A percentile compares a stretch with the other conserved stretches of the same genome.
phyloP scores from a whole-genome alignment of 1,140 invertebrate species.

The Glossosoma conforme region DNA sequence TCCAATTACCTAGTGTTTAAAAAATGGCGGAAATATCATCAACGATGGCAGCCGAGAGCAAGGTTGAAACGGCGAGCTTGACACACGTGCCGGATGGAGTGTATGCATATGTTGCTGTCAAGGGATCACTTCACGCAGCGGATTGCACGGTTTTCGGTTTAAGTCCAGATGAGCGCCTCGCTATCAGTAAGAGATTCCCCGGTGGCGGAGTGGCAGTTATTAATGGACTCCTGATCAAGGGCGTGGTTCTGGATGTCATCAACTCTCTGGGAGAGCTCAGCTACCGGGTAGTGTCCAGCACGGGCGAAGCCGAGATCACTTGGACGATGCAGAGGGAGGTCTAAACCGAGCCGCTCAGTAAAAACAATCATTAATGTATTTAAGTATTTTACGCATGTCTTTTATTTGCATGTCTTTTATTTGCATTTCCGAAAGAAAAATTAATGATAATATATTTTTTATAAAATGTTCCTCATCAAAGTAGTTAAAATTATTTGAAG shows the following conservation, averaged over 20 bases:
- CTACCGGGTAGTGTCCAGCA: conserved; percentile 69
- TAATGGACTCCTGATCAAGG: conserved; percentile 66
- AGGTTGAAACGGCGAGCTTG: neutral
- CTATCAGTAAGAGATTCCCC: conserved; percentile 62
- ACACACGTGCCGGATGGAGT: conserved; percentile 45
- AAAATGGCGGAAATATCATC: conserved; percentile 1
- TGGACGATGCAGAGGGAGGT: conserved; percentile 77
- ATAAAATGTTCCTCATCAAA: conserved; percentile 6
- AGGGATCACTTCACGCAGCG: conserved; percentile 66
- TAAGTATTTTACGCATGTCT: too few relatives aligned
- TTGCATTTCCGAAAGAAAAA: too few relatives aligned
- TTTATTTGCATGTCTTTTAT: too few relatives aligned
- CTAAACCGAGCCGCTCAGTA: conserved; percentile 36
- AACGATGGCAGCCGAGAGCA: conserved; percentile 9
- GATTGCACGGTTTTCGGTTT: conserved; percentile 72
- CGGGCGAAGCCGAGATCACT: conserved; percentile 71
- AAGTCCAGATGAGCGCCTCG: conserved; percentile 59
- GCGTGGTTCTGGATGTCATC: conserved; percentile 58
- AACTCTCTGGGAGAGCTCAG: conserved; percentile 70
- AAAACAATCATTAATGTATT: too few relatives aligned
- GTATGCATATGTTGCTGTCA: conserved; percentile 66
- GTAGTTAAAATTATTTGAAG: conserved; percentile 1
- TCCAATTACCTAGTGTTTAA: too few relatives aligned
- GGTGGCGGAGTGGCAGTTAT: conserved; percentile 52
- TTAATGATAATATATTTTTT: neutral